Conservation (phyloP, 2,113 vertebrate genomes). For the Mystacornis crossleyi region DNA sequence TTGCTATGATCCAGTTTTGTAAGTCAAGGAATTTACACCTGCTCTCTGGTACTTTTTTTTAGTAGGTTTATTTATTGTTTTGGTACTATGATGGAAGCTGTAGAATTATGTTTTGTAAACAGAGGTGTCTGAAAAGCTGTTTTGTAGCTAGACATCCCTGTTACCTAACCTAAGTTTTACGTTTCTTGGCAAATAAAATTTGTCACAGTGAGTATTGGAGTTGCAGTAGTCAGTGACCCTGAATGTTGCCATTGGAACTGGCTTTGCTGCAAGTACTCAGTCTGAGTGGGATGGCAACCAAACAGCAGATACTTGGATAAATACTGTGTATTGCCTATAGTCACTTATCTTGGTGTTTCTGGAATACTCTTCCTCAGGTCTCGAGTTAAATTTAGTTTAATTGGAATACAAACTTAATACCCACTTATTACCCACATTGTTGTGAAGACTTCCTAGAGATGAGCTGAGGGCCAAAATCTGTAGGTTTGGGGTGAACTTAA, state of each 20-base stretch:
- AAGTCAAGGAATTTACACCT: not conserved
- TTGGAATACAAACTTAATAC: not conserved
- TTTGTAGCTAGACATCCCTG: not conserved
- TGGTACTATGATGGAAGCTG: not conserved
- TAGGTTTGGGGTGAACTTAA: not conserved
- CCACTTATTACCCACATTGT: accelerated
- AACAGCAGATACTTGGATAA: not conserved
- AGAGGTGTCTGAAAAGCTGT: not conserved
- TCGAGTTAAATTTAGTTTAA: not conserved
- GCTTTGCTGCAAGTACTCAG: not conserved
- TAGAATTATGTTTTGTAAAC: not conserved
- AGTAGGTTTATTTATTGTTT: not conserved
- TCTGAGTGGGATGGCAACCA: not conserved
- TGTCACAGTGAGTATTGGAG: not conserved
- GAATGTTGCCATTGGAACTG: not conserved
- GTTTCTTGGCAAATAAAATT: not conserved
- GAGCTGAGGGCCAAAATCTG: not conserved
- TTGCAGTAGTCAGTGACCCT: not conserved
- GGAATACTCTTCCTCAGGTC: not conserved
- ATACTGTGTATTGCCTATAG: not conserved
- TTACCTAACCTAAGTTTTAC: not conserved
- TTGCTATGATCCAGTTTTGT: not conserved
- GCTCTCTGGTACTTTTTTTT: not conserved
- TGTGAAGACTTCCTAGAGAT: not conserved
- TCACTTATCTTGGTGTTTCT: not conserved